Base-by-base conservation (phyloP, 2,113 vertebrate genomes). In the Archocentrus centrarchus region DNA sequence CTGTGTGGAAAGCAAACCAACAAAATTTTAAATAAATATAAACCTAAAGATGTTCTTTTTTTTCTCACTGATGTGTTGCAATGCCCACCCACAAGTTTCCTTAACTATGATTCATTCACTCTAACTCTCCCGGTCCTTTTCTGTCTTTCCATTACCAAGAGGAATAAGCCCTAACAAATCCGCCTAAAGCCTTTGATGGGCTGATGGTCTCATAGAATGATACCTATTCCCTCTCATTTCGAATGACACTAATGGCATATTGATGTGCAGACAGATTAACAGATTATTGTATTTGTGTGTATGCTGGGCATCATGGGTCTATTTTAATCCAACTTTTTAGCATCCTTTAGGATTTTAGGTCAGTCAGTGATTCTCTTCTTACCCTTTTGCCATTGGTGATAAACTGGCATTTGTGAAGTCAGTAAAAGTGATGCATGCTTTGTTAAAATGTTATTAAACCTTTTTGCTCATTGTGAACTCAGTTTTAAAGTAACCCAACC, bases 231-330 rank as follows among this genome's bases (percentile, higher is more conserved):
- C 68, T 81, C 79, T 85, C 58, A 76, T 81, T 90, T 83, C 78
- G 82, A 60, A 70, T 7, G 58, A 85, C 63, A 79, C 87, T 89
- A 90, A 91, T 89, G 86, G 77, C 85, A 91, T 89, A 84, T 90
- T 86, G 89, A 89, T 80, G 14, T 63, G 62, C 78, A 73, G 60
- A 37, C 79, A 92, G 90, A 92, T 94, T 81, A 93, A 90, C 88
- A 90, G 90, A 91, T 86, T 80, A 88, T 64, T 81, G 79, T 68
- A 39, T 88, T 77, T 92, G 75, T 82, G 81, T 32, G 37, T 20
- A 6, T 55, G 77, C 22, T 84, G 70, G 44, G 22, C 30, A 39
- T 81, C 58, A 27, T 61, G 39, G 30, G 32, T 75, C 50, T 47
- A n/a, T 80, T 86, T 41, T 59, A 87, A 85, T 81, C 64, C 64